Evolutionary conservation across 2,888 invertebrate genomes (phyloP), one percentile per base, ranked within the genome.

Genomic region (Atrina japonica): DNA sequence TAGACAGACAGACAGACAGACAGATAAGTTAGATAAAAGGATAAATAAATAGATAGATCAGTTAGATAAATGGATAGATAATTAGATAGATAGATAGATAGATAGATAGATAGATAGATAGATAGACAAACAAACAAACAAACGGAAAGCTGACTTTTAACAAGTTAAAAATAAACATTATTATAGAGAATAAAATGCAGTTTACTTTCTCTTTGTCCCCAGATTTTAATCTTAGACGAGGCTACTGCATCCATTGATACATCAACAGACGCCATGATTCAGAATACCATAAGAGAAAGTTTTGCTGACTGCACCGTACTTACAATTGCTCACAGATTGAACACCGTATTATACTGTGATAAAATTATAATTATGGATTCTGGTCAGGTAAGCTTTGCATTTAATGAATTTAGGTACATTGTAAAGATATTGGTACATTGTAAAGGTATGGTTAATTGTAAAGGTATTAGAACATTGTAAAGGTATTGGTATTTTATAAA

Each of bases 281-380:
- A 93, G 75, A 83, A 83, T 49, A 91, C 92, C 2, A 91, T 93
- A 52, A 88, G 90, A 61, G 87, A 90, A n/a, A 91, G 91, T 72
- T 93, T 93, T 81, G 84, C 85, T 2, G 88, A 92, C 50, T 92
- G 92, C 76, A 93, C 94, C 0, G 91, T 93, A 3, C 83, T 94
- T 3, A 92, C 92, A n/a, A 93, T 94, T 79, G 93, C 93, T 16
- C 93, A 93, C 85, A 88, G 93, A 55, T 86, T 93, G 23, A 91
- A 92, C 78, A 93, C 93, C 18, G 92, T 93, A 14, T 81, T 91
- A 49, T 86, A 90, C 5, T 92, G 92, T 84, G 91, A 93, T 82
- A 87, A 92, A 25, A 89, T 93, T 50, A 84, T 93, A 53, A 91
- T 93, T 21, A 88, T 93, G 89, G 91, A 92, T 11, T 86, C 90